phyloP scores from a whole-genome alignment of 2,888 invertebrate species.

The Adineta ricciae region DNA sequence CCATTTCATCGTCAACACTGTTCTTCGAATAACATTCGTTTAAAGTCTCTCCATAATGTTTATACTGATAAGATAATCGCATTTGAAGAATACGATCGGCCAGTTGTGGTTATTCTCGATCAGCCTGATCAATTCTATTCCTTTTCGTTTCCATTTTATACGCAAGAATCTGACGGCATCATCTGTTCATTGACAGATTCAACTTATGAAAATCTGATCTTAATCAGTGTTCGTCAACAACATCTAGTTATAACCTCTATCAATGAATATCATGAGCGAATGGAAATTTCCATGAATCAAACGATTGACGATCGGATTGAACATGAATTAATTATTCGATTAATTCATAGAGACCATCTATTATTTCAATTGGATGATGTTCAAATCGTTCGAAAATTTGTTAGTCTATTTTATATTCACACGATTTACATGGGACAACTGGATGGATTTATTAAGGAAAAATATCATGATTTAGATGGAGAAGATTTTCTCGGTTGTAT shows the following conservation, averaged over 20 bases:
- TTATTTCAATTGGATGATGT: not conserved
- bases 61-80: not conserved
- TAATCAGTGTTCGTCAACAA: not conserved
- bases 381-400: not conserved
- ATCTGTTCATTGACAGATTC: not conserved
- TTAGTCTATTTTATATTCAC: not conserved
- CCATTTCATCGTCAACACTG: not conserved
- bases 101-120: not conserved
- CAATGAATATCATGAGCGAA: not conserved
- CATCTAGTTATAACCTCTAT: not conserved
- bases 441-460: not conserved
- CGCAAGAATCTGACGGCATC: not conserved
- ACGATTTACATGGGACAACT: slow-evolving; percentile 2
- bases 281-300: not conserved
- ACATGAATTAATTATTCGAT: not conserved
- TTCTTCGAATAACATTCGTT: not conserved
- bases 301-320: not conserved
- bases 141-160: not conserved
- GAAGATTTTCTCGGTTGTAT: not conserved
- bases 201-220: not conserved
- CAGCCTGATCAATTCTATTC: not conserved
- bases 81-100: not conserved
- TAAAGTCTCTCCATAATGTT: not conserved
- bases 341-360: not conserved
- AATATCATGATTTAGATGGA: not conserved